A percentile compares a stretch with the other conserved stretches of the same genome.
phyloP scores from a whole-genome alignment of 2,888 invertebrate genomes.

The Euphydryas editha region DNA sequence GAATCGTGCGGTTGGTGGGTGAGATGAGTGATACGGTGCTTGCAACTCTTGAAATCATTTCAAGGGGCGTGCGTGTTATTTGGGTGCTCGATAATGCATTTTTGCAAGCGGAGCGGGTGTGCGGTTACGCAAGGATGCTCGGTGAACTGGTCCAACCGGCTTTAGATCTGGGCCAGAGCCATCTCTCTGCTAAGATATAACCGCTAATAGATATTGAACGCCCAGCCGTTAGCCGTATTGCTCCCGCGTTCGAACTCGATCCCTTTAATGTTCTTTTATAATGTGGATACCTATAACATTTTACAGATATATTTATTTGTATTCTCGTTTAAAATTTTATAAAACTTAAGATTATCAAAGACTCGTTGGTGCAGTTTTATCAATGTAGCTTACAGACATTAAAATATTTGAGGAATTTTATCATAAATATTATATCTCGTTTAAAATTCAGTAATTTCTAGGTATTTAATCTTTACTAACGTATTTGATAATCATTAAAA shows the following conservation, averaged over 20 bases:
- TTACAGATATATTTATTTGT: background rate
- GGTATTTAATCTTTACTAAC: constrained; percentile 13
- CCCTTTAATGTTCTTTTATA: constrained; percentile 54
- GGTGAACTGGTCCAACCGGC: constrained; percentile 78
- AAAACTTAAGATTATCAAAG: background rate
- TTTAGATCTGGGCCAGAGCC: constrained; percentile 78
- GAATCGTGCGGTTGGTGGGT: constrained; percentile 53
- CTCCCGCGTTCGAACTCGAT: constrained; percentile 46
- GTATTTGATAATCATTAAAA: constrained; percentile 20
- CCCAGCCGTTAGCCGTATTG: constrained; percentile 54
- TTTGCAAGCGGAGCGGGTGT: constrained; percentile 69
- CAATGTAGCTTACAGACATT: constrained; percentile 3
- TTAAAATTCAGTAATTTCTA: constrained; percentile 12
- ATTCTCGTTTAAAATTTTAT: background rate
- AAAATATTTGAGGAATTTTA: constrained; percentile 14
- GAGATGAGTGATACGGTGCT: constrained; percentile 64
- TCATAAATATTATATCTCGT: background rate
- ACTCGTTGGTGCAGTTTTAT: constrained; percentile 7
- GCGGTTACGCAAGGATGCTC: constrained; percentile 77
- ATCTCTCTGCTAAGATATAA: constrained; percentile 77
- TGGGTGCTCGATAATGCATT: constrained; percentile 75
- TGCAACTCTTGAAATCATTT: constrained; percentile 73
- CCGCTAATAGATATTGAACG: constrained; percentile 78
- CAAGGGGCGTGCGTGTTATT: constrained; percentile 70
- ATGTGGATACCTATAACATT: constrained; percentile 19